phyloP scores from a whole-genome alignment of 2,888 invertebrate species.

The Rhagonycha lutea region DNA sequence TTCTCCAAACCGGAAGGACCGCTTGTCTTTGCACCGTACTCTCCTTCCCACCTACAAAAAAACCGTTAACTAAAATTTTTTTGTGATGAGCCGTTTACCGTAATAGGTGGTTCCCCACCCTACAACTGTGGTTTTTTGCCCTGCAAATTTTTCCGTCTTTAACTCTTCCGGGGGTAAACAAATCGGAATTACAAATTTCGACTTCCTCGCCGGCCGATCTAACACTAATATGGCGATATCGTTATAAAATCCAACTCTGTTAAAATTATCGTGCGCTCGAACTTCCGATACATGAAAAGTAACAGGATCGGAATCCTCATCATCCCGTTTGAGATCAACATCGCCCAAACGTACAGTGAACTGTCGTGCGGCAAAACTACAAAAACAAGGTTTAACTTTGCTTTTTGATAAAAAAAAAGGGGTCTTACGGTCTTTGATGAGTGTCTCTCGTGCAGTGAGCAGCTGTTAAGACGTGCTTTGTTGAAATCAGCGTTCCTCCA shows the following conservation, averaged over 20 bases:
- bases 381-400: slow-evolving; percentile 20
- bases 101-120: slow-evolving; percentile 93
- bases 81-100: slow-evolving; percentile 54
- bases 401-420: neutral
- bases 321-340: slow-evolving; percentile 81
- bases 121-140: slow-evolving; percentile 82
- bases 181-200: slow-evolving; percentile 85
- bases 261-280: slow-evolving; percentile 82
- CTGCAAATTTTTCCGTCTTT: slow-evolving; percentile 67
- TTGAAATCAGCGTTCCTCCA: slow-evolving; percentile 85
- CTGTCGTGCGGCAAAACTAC: slow-evolving; percentile 84
- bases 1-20: slow-evolving; percentile 84
- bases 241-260: slow-evolving; percentile 90
- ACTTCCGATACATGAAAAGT: slow-evolving; percentile 79
- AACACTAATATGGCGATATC: slow-evolving; percentile 88
- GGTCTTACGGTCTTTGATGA: slow-evolving; percentile 78
- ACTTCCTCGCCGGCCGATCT: slow-evolving; percentile 74
- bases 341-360: slow-evolving; percentile 89
- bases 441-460: slow-evolving; percentile 93
- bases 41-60: slow-evolving; percentile 73
- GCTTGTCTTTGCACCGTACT: slow-evolving; percentile 85
- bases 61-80: neutral
- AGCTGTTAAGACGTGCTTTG: slow-evolving; percentile 82
- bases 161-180: slow-evolving; percentile 74
- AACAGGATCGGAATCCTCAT: slow-evolving; percentile 83